phyloP scores from a whole-genome alignment of 2,113 vertebrate genomes.

The Lophochroa leadbeateri region DNA sequence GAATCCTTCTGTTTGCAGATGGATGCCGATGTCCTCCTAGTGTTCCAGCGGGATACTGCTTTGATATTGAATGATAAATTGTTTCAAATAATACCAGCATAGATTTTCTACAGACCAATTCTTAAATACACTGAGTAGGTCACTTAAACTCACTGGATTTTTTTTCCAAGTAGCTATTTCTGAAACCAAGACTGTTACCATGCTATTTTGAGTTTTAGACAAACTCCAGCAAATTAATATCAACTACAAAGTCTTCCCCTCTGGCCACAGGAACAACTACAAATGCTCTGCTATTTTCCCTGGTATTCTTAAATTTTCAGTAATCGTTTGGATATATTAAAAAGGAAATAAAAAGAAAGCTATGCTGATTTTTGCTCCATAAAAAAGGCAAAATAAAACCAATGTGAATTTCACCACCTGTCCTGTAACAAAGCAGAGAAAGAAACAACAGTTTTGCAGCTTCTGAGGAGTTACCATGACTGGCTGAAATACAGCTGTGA shows the following conservation, averaged over 20 bases:
- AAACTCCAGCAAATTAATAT: neutral
- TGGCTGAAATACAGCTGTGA: neutral
- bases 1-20: constrained; percentile 38
- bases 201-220: neutral
- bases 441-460: neutral
- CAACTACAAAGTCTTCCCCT: neutral
- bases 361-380: neutral
- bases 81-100: neutral
- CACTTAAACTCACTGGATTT: neutral
- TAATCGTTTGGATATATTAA: neutral
- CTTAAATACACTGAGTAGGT: neutral
- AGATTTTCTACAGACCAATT: neutral
- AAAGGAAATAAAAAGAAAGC: neutral
- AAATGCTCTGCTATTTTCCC: neutral
- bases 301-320: neutral
- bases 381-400: neutral
- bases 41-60: neutral
- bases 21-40: neutral
- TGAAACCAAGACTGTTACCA: neutral
- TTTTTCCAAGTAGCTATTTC: neutral
- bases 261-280: neutral
- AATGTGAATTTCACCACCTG: neutral
- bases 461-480: neutral
- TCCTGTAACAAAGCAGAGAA: neutral
- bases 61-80: neutral